phyloP scores from a whole-genome alignment of 2,888 invertebrate species.

The Cataglyphis albicans region DNA sequence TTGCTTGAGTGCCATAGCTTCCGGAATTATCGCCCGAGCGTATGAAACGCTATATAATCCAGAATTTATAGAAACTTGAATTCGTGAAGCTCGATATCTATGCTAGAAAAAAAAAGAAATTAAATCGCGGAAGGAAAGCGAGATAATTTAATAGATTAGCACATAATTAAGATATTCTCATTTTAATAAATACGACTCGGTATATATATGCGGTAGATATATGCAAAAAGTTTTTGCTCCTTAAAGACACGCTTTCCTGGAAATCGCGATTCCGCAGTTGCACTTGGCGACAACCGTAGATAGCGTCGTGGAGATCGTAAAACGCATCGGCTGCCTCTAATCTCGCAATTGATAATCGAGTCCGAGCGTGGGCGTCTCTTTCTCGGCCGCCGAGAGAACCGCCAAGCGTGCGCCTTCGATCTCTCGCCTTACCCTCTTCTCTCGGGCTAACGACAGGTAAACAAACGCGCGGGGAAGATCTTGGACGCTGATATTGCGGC shows the following conservation, averaged over 20 bases:
- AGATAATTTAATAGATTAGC: not conserved
- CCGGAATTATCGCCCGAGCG: not conserved
- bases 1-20: not conserved
- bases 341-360: constrained; percentile 57
- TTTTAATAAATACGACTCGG: not conserved
- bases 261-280: constrained; percentile 29
- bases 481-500: constrained; percentile 60
- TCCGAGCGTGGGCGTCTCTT: constrained; percentile 37
- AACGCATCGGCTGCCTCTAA: constrained; percentile 38
- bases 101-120: not conserved
- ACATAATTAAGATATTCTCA: not conserved
- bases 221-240: not conserved
- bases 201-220: not conserved
- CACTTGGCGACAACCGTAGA: constrained; percentile 40
- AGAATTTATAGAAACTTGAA: constrained; percentile 51
- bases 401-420: constrained; percentile 56
- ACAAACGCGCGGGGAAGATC: constrained; percentile 62
- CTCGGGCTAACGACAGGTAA: constrained; percentile 55
- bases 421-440: constrained; percentile 37
- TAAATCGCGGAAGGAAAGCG: not conserved
- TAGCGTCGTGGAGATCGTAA: constrained; percentile 22
- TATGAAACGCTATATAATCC: constrained; percentile 11
- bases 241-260: constrained; percentile 21
- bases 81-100: constrained; percentile 39
- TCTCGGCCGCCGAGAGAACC: constrained; percentile 53